Percentiles rank a stretch among this genome's conserved stretches.
phyloP scores from a whole-genome alignment of 2,888 invertebrate species.

The Dastarcus helophoroides region DNA sequence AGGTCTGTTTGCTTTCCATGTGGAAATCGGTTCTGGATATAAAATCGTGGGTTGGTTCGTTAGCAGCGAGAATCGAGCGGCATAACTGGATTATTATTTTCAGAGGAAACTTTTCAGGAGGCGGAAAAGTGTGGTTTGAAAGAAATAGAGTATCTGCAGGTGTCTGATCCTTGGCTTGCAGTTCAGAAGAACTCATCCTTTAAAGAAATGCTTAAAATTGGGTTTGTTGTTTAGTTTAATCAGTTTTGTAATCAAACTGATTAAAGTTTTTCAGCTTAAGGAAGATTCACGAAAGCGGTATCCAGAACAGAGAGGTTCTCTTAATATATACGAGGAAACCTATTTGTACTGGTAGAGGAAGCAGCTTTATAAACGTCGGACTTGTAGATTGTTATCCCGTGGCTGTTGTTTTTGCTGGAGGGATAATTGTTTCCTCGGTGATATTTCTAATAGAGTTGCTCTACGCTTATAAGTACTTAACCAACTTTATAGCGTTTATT shows the following conservation, averaged over 20 bases:
- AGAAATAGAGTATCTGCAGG: constrained; percentile 50
- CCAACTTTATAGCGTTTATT: too few relatives aligned
- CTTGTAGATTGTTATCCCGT: constrained; percentile 48
- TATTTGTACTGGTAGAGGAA: constrained; percentile 42
- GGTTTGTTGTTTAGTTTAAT: constrained; percentile 41
- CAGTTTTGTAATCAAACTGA: background rate
- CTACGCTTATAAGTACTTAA: too few relatives aligned
- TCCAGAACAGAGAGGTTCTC: constrained; percentile 43
- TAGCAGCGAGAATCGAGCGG: background rate
- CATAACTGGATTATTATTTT: constrained; percentile 26
- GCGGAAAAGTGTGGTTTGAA: constrained; percentile 61
- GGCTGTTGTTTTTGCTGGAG: constrained; percentile 25
- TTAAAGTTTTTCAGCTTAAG: constrained; percentile 1
- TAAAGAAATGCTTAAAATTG: constrained; percentile 51
- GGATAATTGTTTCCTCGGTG: constrained; percentile 21
- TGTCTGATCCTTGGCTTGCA: constrained; percentile 52
- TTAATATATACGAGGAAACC: constrained; percentile 50
- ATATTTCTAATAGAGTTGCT: constrained; percentile 28
- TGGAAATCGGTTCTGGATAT: constrained; percentile 59
- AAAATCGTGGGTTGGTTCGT: constrained; percentile 45
- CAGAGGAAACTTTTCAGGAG: constrained; percentile 55
- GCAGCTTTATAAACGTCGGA: constrained; percentile 49
- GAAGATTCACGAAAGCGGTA: constrained; percentile 45
- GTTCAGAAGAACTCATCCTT: constrained; percentile 51
- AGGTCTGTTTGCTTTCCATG: constrained; percentile 60